Evolutionary conservation across 2,797 vertebrate genomes (phyloP).

Genomic region (Labeo calbasu): DNA sequence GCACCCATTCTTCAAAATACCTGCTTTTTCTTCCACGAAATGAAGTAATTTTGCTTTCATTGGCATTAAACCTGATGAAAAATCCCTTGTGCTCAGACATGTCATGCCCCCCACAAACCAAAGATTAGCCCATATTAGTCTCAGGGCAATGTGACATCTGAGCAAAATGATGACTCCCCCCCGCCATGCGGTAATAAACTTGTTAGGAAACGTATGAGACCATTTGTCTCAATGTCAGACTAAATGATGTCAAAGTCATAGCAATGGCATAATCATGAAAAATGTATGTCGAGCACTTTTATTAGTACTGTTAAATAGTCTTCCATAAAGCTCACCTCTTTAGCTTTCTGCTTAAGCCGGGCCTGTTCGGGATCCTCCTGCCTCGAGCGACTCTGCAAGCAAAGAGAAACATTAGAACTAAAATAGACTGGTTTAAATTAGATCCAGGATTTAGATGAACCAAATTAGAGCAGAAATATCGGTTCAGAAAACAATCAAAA

Average conservation of each 20-base stretch:
- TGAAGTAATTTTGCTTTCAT: not conserved
- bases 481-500: not conserved
- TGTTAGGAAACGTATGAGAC: slow-evolving; percentile 37
- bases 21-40: not conserved
- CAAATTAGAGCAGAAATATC: slow-evolving; percentile 7
- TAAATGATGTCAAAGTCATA: slow-evolving; percentile 48
- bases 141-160: slow-evolving; percentile 24
- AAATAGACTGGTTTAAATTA: slow-evolving; percentile 23
- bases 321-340: slow-evolving; percentile 82
- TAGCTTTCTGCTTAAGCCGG: slow-evolving; percentile 93
- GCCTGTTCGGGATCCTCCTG: slow-evolving; percentile 96
- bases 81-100: slow-evolving; percentile 9
- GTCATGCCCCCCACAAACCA: slow-evolving; percentile 1
- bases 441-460: not conserved
- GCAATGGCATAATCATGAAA: slow-evolving; percentile 35
- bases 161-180: slow-evolving; percentile 33
- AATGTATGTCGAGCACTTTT: slow-evolving; percentile 41
- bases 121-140: slow-evolving; percentile 34
- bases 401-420: slow-evolving; percentile 28
- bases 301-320: slow-evolving; percentile 45
- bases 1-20: not conserved
- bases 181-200: slow-evolving; percentile 41
- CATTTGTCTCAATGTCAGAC: slow-evolving; percentile 51
- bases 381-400: slow-evolving; percentile 88
- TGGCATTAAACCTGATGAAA: slow-evolving; percentile 41